phyloP scores from a whole-genome alignment of 2,113 vertebrate genomes.

The Uria lomvia region DNA sequence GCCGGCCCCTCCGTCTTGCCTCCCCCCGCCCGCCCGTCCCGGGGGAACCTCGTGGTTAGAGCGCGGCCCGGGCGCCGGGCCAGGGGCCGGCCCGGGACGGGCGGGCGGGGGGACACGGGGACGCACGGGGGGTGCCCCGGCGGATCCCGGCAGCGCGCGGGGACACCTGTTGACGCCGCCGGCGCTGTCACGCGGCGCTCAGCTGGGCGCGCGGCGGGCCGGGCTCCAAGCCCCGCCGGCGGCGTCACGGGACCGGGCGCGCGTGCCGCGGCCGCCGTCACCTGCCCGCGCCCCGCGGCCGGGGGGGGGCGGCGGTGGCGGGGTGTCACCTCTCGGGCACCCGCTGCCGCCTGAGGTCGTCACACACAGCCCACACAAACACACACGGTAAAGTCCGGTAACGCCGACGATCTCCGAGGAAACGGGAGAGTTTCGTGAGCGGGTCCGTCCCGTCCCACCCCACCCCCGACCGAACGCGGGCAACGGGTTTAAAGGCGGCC shows the following conservation, averaged over 20 bases:
- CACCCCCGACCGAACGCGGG: too few species aligned
- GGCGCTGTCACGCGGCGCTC: background rate
- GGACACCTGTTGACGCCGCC: slow-evolving; percentile 11
- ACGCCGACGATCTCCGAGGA: background rate
- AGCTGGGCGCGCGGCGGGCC: background rate
- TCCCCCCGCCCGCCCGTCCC: too few species aligned
- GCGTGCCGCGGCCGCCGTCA: background rate
- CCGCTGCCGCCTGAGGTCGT: too few species aligned
- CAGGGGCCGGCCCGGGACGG: background rate
- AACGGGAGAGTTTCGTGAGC: background rate
- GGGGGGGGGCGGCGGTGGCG: rapidly evolving
- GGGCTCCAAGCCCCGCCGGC: background rate
- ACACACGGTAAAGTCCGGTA: background rate
- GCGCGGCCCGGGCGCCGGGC: background rate
- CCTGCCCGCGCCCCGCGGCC: background rate
- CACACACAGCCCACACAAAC: too few species aligned
- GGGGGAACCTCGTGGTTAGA: background rate
- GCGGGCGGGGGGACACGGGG: too few species aligned
- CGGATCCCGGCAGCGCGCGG: background rate
- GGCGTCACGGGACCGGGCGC: slow-evolving; percentile 14
- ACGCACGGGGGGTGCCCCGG: background rate
- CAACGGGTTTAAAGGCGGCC: too few species aligned
- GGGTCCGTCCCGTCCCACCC: background rate
- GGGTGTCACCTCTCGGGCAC: too few species aligned
- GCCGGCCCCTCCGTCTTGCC: too few species aligned